Conservation (phyloP, 2,113 vertebrate genomes). For the Lathamus discolor region DNA sequence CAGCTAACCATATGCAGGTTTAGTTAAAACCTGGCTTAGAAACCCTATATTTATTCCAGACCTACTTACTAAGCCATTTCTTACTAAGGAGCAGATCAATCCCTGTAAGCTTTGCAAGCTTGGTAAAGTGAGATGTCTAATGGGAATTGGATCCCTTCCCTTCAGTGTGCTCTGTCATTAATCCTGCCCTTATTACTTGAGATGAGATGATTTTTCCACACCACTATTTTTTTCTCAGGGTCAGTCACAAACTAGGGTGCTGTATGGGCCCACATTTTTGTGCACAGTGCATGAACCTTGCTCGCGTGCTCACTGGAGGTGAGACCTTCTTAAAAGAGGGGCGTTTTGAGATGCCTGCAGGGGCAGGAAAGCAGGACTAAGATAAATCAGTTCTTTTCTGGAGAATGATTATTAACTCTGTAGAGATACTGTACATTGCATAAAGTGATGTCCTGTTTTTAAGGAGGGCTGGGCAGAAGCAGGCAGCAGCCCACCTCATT, state of each 20-base stretch:
- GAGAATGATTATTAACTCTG: background rate
- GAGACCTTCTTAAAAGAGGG: background rate
- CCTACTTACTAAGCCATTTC: background rate
- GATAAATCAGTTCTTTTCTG: background rate
- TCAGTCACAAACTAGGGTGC: background rate
- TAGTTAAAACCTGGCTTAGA: background rate
- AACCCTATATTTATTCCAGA: background rate
- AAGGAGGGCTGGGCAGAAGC: background rate
- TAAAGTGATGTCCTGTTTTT: background rate
- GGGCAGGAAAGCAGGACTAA: background rate
- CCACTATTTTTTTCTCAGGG: background rate
- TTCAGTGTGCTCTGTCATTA: background rate
- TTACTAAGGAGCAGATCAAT: background rate
- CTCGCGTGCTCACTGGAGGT: background rate
- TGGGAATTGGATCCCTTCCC: background rate
- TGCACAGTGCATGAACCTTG: background rate
- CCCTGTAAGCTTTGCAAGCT: background rate
- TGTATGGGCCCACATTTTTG: background rate
- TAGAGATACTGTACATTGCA: background rate
- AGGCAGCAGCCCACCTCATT: background rate
- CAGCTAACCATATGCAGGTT: background rate
- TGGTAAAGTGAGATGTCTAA: background rate
- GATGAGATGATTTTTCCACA: background rate
- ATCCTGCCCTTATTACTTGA: background rate
- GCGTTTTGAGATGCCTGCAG: background rate